Conservation (phyloP, 2,797 vertebrate genomes). For the Gymnodraco acuticeps region DNA sequence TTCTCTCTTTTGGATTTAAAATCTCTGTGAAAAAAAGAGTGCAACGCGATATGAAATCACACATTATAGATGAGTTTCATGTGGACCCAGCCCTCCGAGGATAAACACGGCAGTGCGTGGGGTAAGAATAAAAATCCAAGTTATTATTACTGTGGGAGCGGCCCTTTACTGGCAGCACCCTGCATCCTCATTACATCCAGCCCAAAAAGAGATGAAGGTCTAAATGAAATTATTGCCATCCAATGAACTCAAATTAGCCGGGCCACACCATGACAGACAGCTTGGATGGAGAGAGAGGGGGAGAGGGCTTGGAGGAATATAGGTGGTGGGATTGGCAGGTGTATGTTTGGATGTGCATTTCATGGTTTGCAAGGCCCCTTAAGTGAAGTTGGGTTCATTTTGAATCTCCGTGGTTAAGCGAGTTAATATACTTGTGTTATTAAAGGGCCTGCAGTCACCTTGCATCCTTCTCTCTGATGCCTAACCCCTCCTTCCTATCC, state of each 20-base stretch:
- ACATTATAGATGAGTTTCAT: slow-evolving; percentile 87
- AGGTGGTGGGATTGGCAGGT: slow-evolving; percentile 74
- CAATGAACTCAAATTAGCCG: slow-evolving; percentile 87
- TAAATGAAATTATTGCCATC: slow-evolving; percentile 89
- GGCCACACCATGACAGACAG: slow-evolving; percentile 81
- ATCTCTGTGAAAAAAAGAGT: slow-evolving; percentile 25
- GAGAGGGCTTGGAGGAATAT: slow-evolving; percentile 42
- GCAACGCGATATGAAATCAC: slow-evolving; percentile 84
- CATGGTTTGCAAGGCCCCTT: slow-evolving; percentile 68
- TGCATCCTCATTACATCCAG: slow-evolving; percentile 85
- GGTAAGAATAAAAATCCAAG: slow-evolving; percentile 75
- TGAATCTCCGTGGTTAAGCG: slow-evolving; percentile 77
- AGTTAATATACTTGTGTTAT: slow-evolving; percentile 80
- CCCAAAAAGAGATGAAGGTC: slow-evolving; percentile 80
- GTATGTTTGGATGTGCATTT: slow-evolving; percentile 77
- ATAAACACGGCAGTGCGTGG: slow-evolving; percentile 80
- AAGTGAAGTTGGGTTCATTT: slow-evolving; percentile 71
- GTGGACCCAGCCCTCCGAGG: slow-evolving; percentile 82
- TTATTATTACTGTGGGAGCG: slow-evolving; percentile 80
- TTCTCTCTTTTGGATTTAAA: slow-evolving; percentile 65
- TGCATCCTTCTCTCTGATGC: slow-evolving; percentile 58
- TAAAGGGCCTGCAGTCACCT: slow-evolving; percentile 77
- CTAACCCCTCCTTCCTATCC: slow-evolving; percentile 39
- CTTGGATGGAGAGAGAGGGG: slow-evolving; percentile 40
- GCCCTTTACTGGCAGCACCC: slow-evolving; percentile 77